Conservation (phyloP, 2,797 vertebrate species). For the Synanceia verrucosa region DNA sequence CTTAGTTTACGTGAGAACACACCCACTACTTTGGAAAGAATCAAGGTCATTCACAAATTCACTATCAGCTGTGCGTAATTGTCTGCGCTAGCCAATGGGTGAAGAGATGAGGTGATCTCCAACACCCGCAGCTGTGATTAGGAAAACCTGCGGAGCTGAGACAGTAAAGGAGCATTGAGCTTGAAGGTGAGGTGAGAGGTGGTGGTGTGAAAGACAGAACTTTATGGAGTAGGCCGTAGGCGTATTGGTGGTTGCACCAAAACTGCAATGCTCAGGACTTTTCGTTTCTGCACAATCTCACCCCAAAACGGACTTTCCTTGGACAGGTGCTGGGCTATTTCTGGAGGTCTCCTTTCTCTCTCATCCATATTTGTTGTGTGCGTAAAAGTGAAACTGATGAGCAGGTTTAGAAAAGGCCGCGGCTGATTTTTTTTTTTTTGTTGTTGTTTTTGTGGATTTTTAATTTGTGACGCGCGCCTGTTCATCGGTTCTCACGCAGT, state of each 20-base stretch:
- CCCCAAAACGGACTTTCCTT: background rate
- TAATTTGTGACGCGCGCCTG: background rate
- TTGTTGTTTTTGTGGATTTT: too few species aligned
- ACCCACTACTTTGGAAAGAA: conserved; percentile 62
- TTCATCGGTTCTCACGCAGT: background rate
- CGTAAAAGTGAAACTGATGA: conserved; percentile 27
- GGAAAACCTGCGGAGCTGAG: conserved; percentile 58
- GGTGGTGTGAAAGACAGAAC: background rate
- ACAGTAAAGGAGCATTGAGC: conserved; percentile 43
- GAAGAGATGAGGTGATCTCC: conserved; percentile 50
- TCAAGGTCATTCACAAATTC: conserved; percentile 91
- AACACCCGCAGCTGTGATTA: conserved; percentile 59
- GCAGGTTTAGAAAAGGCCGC: background rate
- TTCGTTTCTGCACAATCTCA: background rate
- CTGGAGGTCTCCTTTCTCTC: background rate
- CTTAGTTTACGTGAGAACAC: conserved; percentile 36
- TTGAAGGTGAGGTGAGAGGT: conserved; percentile 42
- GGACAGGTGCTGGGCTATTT: background rate
- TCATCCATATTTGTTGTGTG: background rate
- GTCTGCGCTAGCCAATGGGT: conserved; percentile 82
- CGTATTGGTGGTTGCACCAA: conserved; percentile 35
- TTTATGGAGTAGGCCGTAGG: conserved; percentile 50
- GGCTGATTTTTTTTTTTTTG: background rate
- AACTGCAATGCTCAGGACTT: background rate
- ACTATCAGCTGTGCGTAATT: conserved; percentile 82